Percentiles rank a stretch among this genome's conserved stretches.
These are phyloP conservation scores for Bursaphelenchus mucronatus DNA, from an alignment of 1,140 invertebrate species.

Conservation along the genomic window DNA sequence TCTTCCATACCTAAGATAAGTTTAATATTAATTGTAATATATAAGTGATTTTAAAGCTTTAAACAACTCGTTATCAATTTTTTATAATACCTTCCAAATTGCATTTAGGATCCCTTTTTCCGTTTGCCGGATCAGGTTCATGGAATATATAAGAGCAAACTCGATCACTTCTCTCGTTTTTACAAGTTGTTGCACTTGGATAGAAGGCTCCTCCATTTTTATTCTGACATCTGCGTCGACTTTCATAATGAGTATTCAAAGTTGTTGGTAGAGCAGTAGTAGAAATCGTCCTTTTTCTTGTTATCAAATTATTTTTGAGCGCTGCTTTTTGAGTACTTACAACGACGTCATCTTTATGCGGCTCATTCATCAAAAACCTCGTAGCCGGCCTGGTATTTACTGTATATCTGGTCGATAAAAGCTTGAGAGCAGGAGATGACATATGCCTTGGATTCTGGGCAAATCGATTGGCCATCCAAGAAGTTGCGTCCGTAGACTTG, in stretches of 20 bases:
- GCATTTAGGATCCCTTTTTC: slow-evolving; percentile 39
- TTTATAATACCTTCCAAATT: slow-evolving; percentile 37
- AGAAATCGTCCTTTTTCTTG: too few relatives aligned
- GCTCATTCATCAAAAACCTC: too few relatives aligned
- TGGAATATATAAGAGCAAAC: slow-evolving; percentile 39
- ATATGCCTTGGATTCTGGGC: too few relatives aligned
- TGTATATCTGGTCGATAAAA: too few relatives aligned
- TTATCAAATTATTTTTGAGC: too few relatives aligned
- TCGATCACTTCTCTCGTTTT: slow-evolving; percentile 39
- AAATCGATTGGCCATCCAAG: too few relatives aligned
- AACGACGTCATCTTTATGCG: too few relatives aligned
- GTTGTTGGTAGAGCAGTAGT: background rate
- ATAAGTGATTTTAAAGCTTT: too few relatives aligned
- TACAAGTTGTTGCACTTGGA: slow-evolving; percentile 33
- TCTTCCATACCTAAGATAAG: slow-evolving; percentile 39
- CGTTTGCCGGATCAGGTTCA: slow-evolving; percentile 39
- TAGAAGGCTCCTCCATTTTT: slow-evolving; percentile 25
- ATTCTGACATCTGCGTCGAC: slow-evolving; percentile 35
- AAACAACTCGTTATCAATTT: slow-evolving; percentile 15
- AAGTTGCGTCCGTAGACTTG: too few relatives aligned
- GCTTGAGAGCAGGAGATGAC: too few relatives aligned
- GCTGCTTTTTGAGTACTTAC: too few relatives aligned
- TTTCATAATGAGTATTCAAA: background rate
- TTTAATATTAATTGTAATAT: background rate
- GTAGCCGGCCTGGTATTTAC: too few relatives aligned